Evolutionary conservation across 2,888 invertebrate genomes (phyloP), one percentile per base, ranked within the genome.

Genomic region (Anaspis maculata): DNA sequence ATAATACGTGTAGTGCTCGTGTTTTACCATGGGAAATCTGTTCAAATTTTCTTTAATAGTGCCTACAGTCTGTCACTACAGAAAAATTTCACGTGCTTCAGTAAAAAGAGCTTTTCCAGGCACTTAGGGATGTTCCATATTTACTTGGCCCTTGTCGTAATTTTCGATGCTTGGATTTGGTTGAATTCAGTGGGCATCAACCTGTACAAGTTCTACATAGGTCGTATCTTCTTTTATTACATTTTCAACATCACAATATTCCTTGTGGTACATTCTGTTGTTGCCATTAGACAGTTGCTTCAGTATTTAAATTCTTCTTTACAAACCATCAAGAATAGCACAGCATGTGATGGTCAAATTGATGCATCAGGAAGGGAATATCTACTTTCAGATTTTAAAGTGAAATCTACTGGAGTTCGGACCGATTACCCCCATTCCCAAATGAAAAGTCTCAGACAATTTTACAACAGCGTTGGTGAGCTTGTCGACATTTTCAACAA

Each of bases 161-260:
- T 12, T 9, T 36, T 27, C 14, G 31, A 36, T 19, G 28, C 23
- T 13, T 36, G 15, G 10, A 30, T 36, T 10, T 36, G 36, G 36
- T 15, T 22, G 6, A 22, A 19, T 1, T 14, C 23, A 2, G 2
- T 32, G 3, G 32, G 36, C 1, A 24, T 27, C 5, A 1, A 10
- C 2, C 10, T 32, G 23, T 36, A 31, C 16, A 13, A 19, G n/a
- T 36, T 31, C 19, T 36, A 36, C 13, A 7, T 36, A 13, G 32
- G 27, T 9, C 27, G 36, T 13, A 27, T 13, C 14, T 9, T 36
- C 7, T 9, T 36, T 19, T 36, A 24, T 25, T 36, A 36, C 25
- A 15, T 15, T 3, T 23, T 27, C 15, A 36, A 36, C 13, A n/a
- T 27, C 3, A 3, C 15, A 7, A n/a, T 27, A 7, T 27, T 27